Evolutionary conservation across 2,113 vertebrate genomes (phyloP).

Genomic region (Cranoglanis bouderius): DNA sequence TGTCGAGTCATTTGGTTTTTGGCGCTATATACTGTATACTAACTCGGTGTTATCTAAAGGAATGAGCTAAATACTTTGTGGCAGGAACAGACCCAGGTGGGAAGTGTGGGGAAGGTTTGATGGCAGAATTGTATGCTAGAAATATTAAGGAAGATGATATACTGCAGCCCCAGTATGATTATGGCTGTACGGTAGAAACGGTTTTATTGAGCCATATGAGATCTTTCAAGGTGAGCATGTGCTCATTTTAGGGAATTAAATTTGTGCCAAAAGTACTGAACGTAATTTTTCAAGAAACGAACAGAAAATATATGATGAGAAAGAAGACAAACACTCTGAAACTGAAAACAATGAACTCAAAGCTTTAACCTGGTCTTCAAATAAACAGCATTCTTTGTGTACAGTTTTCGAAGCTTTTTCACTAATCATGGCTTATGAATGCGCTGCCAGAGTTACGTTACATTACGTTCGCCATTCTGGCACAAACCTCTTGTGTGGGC

Average conservation of each 20-base stretch:
- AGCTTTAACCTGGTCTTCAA: too few species aligned
- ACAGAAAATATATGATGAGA: too few species aligned
- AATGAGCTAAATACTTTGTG: neutral
- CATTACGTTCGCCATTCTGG: too few species aligned
- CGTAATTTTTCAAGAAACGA: too few species aligned
- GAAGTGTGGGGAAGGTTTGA: neutral
- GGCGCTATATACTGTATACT: neutral
- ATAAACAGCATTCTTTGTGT: too few species aligned
- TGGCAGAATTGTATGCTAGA: neutral
- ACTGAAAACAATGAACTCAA: too few species aligned
- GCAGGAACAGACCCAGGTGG: neutral
- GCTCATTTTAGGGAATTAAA: neutral
- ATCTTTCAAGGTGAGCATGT: neutral
- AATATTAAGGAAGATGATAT: neutral
- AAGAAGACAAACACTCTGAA: too few species aligned
- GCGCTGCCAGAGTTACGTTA: too few species aligned
- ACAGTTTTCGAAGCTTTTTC: too few species aligned
- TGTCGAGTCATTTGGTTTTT: neutral
- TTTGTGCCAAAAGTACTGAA: too few species aligned
- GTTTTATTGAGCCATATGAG: neutral
- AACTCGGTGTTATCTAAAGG: neutral
- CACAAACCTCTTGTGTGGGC: too few species aligned
- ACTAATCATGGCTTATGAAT: too few species aligned
- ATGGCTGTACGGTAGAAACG: neutral
- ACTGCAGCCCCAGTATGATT: neutral